A percentile compares a stretch with the other conserved stretches of the same genome.
Evolutionary conservation across 2,797 vertebrate species (phyloP).

Genomic region (Coilia nasus): DNA sequence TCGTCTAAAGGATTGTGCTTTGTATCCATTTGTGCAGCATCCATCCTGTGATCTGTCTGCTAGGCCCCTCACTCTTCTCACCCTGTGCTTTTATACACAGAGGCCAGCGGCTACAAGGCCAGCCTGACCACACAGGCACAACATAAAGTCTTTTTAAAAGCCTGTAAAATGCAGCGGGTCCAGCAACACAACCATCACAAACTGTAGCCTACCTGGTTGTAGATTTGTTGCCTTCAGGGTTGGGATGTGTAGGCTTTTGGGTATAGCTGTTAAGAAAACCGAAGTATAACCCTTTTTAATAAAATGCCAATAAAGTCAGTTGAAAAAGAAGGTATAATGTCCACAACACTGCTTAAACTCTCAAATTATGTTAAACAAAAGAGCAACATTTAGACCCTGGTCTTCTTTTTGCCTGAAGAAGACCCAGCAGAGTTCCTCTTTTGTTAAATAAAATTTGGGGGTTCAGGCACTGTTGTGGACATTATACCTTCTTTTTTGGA

Average conservation of each 20-base stretch:
- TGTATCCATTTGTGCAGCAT: not conserved
- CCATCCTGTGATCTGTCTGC: not conserved
- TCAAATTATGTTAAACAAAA: too few relatives aligned
- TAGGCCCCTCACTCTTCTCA: not conserved
- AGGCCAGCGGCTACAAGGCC: not conserved
- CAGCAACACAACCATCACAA: not conserved
- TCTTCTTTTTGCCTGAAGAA: too few relatives aligned
- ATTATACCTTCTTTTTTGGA: too few relatives aligned
- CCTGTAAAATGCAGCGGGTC: not conserved
- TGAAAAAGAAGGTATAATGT: too few relatives aligned
- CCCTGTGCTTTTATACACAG: not conserved
- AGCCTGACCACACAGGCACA: not conserved
- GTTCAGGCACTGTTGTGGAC: too few relatives aligned
- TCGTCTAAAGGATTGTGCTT: not conserved
- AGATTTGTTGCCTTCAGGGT: not conserved
- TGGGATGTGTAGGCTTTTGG: not conserved
- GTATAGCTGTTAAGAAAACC: not conserved
- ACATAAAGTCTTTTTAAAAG: not conserved
- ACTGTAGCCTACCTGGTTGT: not conserved
- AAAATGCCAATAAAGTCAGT: too few relatives aligned
- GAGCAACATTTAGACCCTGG: too few relatives aligned
- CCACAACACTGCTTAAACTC: too few relatives aligned
- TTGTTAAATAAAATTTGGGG: too few relatives aligned
- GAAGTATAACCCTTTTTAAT: too few relatives aligned
- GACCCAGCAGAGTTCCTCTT: too few relatives aligned